These are phyloP conservation scores for Leptopilina drosophilae DNA, from an alignment of 2,888 invertebrate species.

Conservation along the genomic window DNA sequence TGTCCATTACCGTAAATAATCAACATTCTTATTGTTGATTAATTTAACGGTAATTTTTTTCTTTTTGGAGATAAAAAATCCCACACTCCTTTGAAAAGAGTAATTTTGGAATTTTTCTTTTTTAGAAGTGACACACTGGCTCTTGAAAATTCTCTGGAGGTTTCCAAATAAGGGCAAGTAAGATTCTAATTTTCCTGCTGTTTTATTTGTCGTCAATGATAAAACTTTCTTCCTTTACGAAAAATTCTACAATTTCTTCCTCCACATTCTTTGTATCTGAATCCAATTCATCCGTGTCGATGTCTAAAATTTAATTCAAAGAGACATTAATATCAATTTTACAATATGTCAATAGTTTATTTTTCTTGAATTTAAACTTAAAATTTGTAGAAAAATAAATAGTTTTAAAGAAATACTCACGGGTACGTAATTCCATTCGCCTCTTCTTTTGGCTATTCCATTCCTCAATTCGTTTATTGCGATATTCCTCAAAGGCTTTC, in stretches of 20 bases:
- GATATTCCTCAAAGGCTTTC: slow-evolving; percentile 90
- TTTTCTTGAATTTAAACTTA: too few relatives aligned
- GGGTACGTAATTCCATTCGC: slow-evolving; percentile 90
- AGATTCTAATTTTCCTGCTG: not conserved
- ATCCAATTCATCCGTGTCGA: slow-evolving; percentile 95
- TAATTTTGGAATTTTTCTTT: not conserved
- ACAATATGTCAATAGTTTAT: too few relatives aligned
- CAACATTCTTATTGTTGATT: slow-evolving; percentile 16
- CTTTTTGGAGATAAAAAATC: not conserved
- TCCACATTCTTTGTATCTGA: slow-evolving; percentile 91
- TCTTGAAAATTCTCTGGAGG: slow-evolving; percentile 6
- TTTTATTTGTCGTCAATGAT: slow-evolving; percentile 83
- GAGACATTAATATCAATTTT: too few relatives aligned
- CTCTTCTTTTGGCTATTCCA: slow-evolving; percentile 88
- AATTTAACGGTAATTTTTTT: slow-evolving; percentile 5
- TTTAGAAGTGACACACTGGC: not conserved
- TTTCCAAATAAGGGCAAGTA: slow-evolving; percentile 11
- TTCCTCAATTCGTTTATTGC: slow-evolving; percentile 85
- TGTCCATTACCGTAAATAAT: slow-evolving; percentile 30
- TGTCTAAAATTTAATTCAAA: slow-evolving; percentile 79
- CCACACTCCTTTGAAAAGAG: not conserved
- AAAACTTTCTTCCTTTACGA: slow-evolving; percentile 95
- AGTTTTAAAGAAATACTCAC: slow-evolving; percentile 80
- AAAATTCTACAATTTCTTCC: slow-evolving; percentile 98
- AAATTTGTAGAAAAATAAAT: not conserved